phyloP scores from a whole-genome alignment of 2,797 vertebrate species.

The Benthosema pterotum region DNA sequence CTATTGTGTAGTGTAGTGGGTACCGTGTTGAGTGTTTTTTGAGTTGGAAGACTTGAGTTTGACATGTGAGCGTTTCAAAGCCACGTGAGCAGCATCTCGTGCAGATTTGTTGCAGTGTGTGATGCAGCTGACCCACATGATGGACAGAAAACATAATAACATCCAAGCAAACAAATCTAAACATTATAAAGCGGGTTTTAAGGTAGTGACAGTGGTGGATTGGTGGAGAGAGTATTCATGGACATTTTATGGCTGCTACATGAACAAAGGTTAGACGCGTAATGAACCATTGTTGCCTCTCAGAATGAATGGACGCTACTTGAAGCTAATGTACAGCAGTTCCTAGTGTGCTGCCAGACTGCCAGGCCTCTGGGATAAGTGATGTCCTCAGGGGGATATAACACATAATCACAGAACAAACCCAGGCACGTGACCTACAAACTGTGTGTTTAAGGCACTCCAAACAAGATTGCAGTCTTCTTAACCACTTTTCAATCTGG shows the following conservation, averaged over 20 bases:
- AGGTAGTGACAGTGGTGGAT: neutral
- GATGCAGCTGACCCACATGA: constrained; percentile 4
- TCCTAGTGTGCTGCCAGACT: neutral
- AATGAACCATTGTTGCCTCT: neutral
- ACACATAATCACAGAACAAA: neutral
- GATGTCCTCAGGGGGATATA: neutral
- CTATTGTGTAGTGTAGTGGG: too few species aligned
- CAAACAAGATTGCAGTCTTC: constrained; percentile 5
- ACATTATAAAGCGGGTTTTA: neutral
- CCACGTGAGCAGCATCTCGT: neutral
- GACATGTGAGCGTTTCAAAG: neutral
- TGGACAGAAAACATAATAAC: neutral
- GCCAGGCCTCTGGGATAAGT: neutral
- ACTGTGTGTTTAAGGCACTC: constrained; percentile 15
- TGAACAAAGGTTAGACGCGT: constrained; percentile 2
- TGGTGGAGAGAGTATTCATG: neutral
- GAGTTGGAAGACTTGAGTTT: neutral
- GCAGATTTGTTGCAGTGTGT: constrained; percentile 1
- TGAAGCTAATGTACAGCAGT: neutral
- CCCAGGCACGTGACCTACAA: neutral
- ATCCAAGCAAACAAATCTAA: neutral
- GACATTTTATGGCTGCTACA: neutral
- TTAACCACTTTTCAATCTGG: too few species aligned
- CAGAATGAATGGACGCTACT: neutral
- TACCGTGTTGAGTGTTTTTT: too few species aligned